Conservation (phyloP, 2,797 vertebrate species). For the Lycodopsis pacificus region DNA sequence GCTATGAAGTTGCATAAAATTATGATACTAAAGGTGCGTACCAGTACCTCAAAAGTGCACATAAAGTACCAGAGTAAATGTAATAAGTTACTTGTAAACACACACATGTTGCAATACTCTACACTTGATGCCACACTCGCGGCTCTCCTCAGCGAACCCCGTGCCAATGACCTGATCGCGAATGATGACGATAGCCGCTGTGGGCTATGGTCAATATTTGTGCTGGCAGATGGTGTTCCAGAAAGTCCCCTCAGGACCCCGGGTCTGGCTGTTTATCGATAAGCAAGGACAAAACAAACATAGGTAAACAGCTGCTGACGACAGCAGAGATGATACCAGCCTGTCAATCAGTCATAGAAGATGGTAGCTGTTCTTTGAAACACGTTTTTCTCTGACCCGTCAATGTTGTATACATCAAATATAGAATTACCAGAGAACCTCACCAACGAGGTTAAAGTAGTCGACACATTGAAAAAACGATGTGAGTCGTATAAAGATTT, state of each 20-base stretch:
- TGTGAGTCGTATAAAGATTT: not conserved
- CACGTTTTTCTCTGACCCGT: not conserved
- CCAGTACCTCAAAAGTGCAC: not conserved
- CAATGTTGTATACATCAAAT: too few species aligned
- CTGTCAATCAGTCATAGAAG: slow-evolving; percentile 37
- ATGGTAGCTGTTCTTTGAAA: not conserved
- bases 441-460: not conserved
- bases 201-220: slow-evolving; percentile 75
- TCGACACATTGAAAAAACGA: too few species aligned
- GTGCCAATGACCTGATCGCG: slow-evolving; percentile 69
- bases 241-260: slow-evolving; percentile 44
- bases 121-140: not conserved
- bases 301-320: slow-evolving; percentile 51
- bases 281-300: slow-evolving; percentile 55
- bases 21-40: not conserved
- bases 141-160: slow-evolving; percentile 45
- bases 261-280: slow-evolving; percentile 46
- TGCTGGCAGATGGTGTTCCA: slow-evolving; percentile 43
- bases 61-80: not conserved
- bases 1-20: not conserved
- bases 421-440: not conserved
- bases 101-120: slow-evolving; percentile 35
- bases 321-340: slow-evolving; percentile 41
- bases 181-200: slow-evolving; percentile 51
- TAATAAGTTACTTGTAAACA: slow-evolving; percentile 6